Evolutionary conservation across 2,888 invertebrate species (phyloP), one percentile per base, ranked within the genome.

Genomic region (Rhyacophila evoluta): DNA sequence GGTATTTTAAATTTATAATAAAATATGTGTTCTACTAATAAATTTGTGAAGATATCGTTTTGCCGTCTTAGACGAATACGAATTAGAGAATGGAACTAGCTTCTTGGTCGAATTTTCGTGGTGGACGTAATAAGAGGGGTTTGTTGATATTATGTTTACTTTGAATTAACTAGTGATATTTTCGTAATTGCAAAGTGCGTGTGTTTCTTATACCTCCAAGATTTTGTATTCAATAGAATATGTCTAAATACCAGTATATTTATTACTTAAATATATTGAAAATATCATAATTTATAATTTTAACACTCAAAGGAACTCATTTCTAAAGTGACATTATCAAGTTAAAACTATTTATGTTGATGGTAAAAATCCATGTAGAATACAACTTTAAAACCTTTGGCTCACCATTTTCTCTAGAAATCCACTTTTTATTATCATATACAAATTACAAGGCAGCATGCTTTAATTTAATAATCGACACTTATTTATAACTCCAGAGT

Each of bases 31-130:
- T 68, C 74, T 12, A 29, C 38, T 29, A 69, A 33, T 70, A 36
- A 70, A 73, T 27, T 41, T 70, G 5, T 27, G 10, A 39, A 37
- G 55, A 74, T 74, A 28, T 77, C 41, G 15, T 29, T 67, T 76
- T 39, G 71, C 36, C 79, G 76, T 71, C 25, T 72, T 38, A 38
- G 38, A 55, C 68, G 73, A 78, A 75, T 70, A 75, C 69, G 80
- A 75, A 80, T 76, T 75, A 69, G 79, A 84, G 85, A 83, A 89
- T 89, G 89, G 90, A 90, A 84, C 88, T 90, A 84, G 88, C 90
- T 82, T 89, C 89, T 85, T 91, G 89, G 89, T 89, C 89, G 87
- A 88, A 87, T 83, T 84, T 87, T 81, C 87, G 90, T 86, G 88
- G 85, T 84, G 88, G 84, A 86, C 75, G 79, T 37, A 73, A 67